phyloP scores from a whole-genome alignment of 2,113 vertebrate species.

The Sebastes schlegelii region DNA sequence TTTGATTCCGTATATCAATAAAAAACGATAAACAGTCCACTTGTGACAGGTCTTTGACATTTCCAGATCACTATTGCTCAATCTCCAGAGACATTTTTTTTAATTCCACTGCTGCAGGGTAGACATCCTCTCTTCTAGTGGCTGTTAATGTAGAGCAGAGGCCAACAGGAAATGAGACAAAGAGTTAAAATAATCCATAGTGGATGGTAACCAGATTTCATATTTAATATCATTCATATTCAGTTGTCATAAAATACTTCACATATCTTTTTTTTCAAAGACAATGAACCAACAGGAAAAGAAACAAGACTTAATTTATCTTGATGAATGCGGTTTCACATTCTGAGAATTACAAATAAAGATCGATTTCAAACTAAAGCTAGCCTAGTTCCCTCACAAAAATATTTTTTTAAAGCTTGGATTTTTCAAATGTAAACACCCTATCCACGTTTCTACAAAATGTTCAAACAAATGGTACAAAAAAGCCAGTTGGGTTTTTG shows the following conservation, averaged over 20 bases:
- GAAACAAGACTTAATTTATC: constrained; percentile 44
- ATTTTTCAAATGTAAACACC: constrained; percentile 72
- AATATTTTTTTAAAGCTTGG: constrained; percentile 77
- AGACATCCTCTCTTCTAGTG: too few relatives aligned
- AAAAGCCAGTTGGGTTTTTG: constrained; percentile 69
- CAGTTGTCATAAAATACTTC: constrained; percentile 76
- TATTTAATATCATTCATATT: constrained; percentile 75
- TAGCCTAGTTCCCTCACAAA: constrained; percentile 70
- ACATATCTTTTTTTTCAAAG: constrained; percentile 65
- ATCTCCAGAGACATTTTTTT: not conserved
- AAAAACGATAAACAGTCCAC: constrained; percentile 7
- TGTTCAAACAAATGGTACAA: constrained; percentile 76
- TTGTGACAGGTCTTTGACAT: not conserved
- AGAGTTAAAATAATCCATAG: constrained; percentile 35
- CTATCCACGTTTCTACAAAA: constrained; percentile 78
- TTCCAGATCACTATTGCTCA: not conserved
- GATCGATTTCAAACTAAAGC: constrained; percentile 45
- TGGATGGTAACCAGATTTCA: constrained; percentile 72
- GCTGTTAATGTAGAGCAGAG: not conserved
- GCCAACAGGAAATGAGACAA: constrained; percentile 15
- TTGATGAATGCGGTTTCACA: constrained; percentile 61
- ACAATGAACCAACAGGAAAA: constrained; percentile 66
- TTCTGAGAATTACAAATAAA: constrained; percentile 65
- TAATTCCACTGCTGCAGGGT: not conserved
- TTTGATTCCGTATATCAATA: not conserved